phyloP scores from a whole-genome alignment of 1,140 invertebrate species.

The Contarinia nasturtii region DNA sequence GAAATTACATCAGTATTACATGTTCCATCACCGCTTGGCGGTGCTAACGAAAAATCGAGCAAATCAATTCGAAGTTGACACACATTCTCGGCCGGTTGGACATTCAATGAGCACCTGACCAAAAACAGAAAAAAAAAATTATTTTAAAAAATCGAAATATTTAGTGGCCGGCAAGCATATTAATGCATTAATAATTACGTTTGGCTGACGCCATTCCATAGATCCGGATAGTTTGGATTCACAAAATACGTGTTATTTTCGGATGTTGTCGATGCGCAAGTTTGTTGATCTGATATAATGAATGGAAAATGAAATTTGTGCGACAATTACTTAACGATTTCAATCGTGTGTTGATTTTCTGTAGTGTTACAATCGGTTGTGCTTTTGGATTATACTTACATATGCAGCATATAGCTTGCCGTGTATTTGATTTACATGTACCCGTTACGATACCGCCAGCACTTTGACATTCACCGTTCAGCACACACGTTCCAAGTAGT shows the following conservation, averaged over 20 bases:
- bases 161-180: too few species aligned
- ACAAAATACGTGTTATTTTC: constrained; percentile 70
- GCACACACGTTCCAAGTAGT: constrained; percentile 54
- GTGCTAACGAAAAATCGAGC: constrained; percentile 45
- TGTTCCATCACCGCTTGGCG: constrained; percentile 48
- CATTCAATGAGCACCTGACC: constrained; percentile 42
- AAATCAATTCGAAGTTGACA: constrained; percentile 69
- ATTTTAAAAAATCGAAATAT: too few species aligned
- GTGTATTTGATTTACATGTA: constrained; percentile 41
- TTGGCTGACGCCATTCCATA: constrained; percentile 28
- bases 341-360: not conserved
- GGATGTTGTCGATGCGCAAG: constrained; percentile 43
- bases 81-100: constrained; percentile 42
- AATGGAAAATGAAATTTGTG: constrained; percentile 3
- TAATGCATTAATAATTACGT: not conserved
- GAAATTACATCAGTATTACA: constrained; percentile 50
- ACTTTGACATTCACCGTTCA: constrained; percentile 48
- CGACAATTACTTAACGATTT: not conserved
- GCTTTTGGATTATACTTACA: constrained; percentile 33
- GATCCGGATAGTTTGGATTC: constrained; percentile 47
- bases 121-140: not conserved
- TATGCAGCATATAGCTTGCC: constrained; percentile 52
- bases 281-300: constrained; percentile 35
- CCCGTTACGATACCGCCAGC: constrained; percentile 47
- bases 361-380: not conserved